Conservation (phyloP, 2,797 vertebrate species). For the Dendrocincla fuliginosa region DNA sequence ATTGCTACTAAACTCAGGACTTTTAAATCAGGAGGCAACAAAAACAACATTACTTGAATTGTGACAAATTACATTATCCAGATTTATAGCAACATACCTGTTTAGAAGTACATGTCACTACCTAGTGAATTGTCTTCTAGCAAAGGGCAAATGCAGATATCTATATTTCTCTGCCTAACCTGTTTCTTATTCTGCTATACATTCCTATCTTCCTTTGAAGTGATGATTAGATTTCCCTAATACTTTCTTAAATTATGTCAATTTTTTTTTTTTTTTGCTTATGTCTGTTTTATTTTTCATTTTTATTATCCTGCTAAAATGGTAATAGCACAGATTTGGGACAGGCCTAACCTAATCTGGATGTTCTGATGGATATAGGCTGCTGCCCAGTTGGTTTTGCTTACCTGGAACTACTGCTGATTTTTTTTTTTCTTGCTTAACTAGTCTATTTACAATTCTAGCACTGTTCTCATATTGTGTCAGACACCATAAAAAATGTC, state of each 20-base stretch:
- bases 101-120: not conserved
- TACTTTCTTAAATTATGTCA: not conserved
- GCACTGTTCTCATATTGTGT: not conserved
- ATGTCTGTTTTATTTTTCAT: too few species aligned
- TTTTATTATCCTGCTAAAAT: not conserved
- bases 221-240: not conserved
- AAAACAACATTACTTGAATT: fast-evolving
- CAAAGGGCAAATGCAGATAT: not conserved
- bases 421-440: not conserved
- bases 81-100: not conserved
- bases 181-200: not conserved
- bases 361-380: not conserved
- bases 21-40: not conserved
- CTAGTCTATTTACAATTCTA: not conserved
- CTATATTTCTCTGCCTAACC: not conserved
- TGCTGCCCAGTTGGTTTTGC: not conserved
- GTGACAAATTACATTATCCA: not conserved
- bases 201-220: not conserved
- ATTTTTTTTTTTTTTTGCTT: too few species aligned
- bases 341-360: not conserved
- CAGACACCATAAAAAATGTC: not conserved
- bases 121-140: not conserved
- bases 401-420: not conserved
- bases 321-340: not conserved
- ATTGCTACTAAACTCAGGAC: not conserved